These are phyloP conservation scores for Lepidothrix coronata DNA, from an alignment of 2,113 vertebrate genomes.

Conservation along the genomic window DNA sequence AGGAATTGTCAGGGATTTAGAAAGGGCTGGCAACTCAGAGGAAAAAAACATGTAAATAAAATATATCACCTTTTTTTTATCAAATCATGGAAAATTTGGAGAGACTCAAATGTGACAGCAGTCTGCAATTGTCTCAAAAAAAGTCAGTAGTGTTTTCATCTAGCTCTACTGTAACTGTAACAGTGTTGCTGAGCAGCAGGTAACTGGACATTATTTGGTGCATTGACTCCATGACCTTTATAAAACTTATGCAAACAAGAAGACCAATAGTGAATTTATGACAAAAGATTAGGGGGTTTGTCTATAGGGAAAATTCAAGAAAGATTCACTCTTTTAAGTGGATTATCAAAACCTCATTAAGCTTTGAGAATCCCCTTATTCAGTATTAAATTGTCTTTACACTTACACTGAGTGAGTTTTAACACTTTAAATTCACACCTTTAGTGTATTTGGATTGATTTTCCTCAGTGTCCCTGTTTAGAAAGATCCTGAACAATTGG, in stretches of 20 bases:
- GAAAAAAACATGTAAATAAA: not conserved
- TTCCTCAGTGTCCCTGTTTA: not conserved
- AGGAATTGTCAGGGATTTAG: not conserved
- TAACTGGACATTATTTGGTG: not conserved
- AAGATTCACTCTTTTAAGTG: not conserved
- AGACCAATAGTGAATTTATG: not conserved
- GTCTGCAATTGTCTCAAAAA: not conserved
- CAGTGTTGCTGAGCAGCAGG: not conserved
- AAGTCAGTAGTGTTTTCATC: not conserved
- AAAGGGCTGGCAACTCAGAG: not conserved
- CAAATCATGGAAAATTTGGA: not conserved
- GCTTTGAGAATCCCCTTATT: not conserved
- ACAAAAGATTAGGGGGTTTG: not conserved
- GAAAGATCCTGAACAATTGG: not conserved
- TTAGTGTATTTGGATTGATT: not conserved
- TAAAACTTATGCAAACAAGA: not conserved
- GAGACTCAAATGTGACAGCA: not conserved
- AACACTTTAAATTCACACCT: not conserved
- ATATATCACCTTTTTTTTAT: not conserved
- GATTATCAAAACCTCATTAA: slow-evolving; percentile 44
- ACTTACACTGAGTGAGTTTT: not conserved
- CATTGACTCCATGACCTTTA: not conserved
- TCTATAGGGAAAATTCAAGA: not conserved
- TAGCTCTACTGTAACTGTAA: not conserved
- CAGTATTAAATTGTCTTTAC: not conserved